These are phyloP conservation scores for Platycheirus rosarum DNA, from an alignment of 2,888 invertebrate genomes.

Conservation along the genomic window DNA sequence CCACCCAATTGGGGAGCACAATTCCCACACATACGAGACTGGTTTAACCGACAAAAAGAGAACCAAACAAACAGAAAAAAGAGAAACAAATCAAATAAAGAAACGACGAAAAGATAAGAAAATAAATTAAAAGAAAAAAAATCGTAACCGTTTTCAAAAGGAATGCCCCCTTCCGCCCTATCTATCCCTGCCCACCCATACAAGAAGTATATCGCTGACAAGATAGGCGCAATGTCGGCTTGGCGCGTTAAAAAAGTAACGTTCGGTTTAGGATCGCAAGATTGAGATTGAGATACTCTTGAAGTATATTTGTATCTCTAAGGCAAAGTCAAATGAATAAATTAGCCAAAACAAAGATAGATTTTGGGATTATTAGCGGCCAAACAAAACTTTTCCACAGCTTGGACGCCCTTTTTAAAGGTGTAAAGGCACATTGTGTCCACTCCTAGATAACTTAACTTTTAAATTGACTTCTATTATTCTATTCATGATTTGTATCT, in stretches of 20 bases:
- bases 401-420: conserved; percentile 26
- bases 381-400: conserved; percentile 63
- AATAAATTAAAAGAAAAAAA: neutral
- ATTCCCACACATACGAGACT: conserved; percentile 12
- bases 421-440: neutral
- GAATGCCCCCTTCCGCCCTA: no score
- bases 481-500: conserved; percentile 65
- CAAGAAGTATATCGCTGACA: conserved; percentile 24
- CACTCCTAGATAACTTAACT: conserved; percentile 34
- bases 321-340: conserved; percentile 66
- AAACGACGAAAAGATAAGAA: conserved; percentile 36
- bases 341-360: conserved; percentile 58
- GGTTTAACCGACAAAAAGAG: neutral
- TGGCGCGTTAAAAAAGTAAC: conserved; percentile 64
- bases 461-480: conserved; percentile 62
- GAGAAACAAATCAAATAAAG: conserved; percentile 41
- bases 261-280: conserved; percentile 60
- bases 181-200: no score
- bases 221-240: conserved; percentile 59
- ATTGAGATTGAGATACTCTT: conserved; percentile 57
- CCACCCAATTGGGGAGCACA: conserved; percentile 47
- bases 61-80: conserved; percentile 8
- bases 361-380: conserved; percentile 46
- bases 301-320: conserved; percentile 38
- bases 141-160: no score